Percentiles rank a stretch among this genome's conserved stretches.
Conservation (phyloP, 2,888 invertebrate species). For the Stenolophus ochropezus region DNA sequence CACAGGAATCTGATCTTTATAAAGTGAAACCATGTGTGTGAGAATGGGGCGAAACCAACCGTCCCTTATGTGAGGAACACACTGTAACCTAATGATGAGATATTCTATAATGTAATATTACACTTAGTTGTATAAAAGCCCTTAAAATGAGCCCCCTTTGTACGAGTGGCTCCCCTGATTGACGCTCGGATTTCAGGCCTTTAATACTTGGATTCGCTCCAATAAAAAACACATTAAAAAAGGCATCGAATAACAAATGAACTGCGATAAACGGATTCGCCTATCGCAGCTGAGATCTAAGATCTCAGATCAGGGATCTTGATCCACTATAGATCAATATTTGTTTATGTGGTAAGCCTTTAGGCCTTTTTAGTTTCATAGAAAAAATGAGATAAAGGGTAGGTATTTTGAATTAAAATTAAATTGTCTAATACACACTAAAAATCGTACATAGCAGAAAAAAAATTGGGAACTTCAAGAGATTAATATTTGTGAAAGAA, state of each 20-base stretch:
- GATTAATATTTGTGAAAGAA: no score
- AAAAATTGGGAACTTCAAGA: no score
- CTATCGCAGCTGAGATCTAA: constrained; percentile 47
- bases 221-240: constrained; percentile 69
- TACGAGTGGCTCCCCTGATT: constrained; percentile 67
- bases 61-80: constrained; percentile 15
- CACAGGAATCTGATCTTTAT: constrained; percentile 21
- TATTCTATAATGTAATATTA: constrained; percentile 69
- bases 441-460: no score
- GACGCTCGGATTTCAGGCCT: constrained; percentile 69
- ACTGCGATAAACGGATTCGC: constrained; percentile 62
- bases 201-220: constrained; percentile 69
- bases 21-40: background rate
- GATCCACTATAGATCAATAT: background rate
- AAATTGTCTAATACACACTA: no score
- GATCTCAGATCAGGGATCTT: background rate
- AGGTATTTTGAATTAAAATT: no score
- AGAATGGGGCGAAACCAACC: background rate
- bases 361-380: background rate
- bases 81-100: constrained; percentile 69
- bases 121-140: constrained; percentile 70
- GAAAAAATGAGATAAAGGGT: no score
- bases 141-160: constrained; percentile 71
- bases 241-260: constrained; percentile 67
- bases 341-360: constrained; percentile 21